Conservation (phyloP, 2,797 vertebrate species). For the Aeoliscus strigatus region DNA sequence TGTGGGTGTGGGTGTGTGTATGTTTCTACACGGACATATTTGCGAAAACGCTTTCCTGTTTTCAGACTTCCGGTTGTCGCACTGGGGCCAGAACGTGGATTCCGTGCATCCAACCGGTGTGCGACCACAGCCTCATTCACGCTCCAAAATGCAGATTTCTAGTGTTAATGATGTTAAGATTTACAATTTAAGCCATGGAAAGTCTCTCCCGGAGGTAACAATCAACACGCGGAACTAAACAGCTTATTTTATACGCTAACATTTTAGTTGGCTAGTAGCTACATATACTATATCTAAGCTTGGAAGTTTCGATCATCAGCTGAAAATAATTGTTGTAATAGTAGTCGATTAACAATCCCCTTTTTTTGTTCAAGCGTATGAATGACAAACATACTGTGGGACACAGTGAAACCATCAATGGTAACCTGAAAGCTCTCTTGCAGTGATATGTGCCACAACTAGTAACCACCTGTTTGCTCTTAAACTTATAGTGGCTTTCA, state of each 20-base stretch:
- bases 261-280: too few species aligned
- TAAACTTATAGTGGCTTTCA: slow-evolving; percentile 85
- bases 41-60: background rate
- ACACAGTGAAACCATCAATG: background rate
- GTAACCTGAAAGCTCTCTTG: too few species aligned
- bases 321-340: too few species aligned
- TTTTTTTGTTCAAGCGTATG: too few species aligned
- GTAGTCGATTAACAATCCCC: too few species aligned
- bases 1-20: too few species aligned
- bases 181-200: slow-evolving; percentile 91
- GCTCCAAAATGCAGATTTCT: slow-evolving; percentile 85
- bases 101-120: background rate
- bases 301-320: too few species aligned
- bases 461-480: background rate
- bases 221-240: background rate
- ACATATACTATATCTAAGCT: too few species aligned
- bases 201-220: slow-evolving; percentile 93
- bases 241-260: too few species aligned
- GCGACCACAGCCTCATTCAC: accelerated
- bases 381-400: background rate
- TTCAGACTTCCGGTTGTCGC: slow-evolving; percentile 63
- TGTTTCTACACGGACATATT: slow-evolving; percentile 41
- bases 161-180: slow-evolving; percentile 96
- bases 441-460: too few species aligned
- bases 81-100: slow-evolving; percentile 58